Percentiles rank a stretch among this genome's conserved stretches.
Evolutionary conservation across 1,140 invertebrate genomes (phyloP).

Genomic region (Lucilia sericata): DNA sequence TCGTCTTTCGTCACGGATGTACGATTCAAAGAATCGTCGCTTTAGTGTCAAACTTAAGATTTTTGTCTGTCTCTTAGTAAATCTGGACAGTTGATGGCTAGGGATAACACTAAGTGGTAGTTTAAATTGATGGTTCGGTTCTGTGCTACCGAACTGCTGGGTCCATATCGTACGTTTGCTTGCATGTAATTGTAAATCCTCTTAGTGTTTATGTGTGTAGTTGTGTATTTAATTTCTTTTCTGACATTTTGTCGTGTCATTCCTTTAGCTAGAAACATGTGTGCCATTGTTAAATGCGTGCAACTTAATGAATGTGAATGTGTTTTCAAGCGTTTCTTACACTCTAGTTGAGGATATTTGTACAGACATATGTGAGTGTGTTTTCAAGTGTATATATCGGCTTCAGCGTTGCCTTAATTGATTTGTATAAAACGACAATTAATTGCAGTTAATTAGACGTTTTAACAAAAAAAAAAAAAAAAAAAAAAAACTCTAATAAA

Average conservation of each 20-base stretch:
- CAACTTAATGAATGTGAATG: background rate
- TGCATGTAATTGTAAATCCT: too few species aligned
- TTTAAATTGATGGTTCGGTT: too few species aligned
- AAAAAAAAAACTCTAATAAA: background rate
- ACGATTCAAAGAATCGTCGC: too few species aligned
- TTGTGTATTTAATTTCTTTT: background rate
- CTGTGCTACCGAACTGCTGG: too few species aligned
- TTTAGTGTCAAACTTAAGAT: too few species aligned
- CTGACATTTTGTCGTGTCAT: background rate
- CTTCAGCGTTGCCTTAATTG: background rate
- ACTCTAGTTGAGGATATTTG: background rate
- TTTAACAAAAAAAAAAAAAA: background rate
- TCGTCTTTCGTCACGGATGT: too few species aligned
- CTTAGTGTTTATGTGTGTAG: background rate
- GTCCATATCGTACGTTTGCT: too few species aligned
- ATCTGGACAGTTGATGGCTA: too few species aligned
- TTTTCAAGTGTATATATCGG: background rate
- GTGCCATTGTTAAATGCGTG: background rate
- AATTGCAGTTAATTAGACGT: constrained; percentile 25
- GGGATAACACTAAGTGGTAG: too few species aligned
- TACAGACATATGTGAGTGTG: background rate
- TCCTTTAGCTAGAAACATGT: background rate
- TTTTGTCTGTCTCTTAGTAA: too few species aligned
- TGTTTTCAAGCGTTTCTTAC: too few species aligned
- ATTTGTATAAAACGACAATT: constrained; percentile 9